Percentiles rank a stretch among this genome's conserved stretches.
Evolutionary conservation across 1,140 invertebrate genomes (phyloP).

Genomic region (Eueides isabella): DNA sequence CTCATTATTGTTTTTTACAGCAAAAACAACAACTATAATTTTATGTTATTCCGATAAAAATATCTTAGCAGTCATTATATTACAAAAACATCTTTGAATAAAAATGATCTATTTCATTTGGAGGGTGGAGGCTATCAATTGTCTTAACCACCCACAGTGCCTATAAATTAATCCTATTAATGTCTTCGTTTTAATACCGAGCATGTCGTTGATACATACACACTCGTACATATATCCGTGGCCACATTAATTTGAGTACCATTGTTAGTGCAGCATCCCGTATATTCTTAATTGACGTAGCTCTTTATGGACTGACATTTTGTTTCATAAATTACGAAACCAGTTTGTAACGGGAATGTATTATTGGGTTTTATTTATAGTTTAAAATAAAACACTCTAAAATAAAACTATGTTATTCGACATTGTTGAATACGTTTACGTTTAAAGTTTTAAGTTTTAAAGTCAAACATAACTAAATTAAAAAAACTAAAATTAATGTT

Average conservation of each 20-base stretch:
- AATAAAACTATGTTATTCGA: background rate
- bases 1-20: no score
- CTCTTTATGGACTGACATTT: constrained; percentile 31
- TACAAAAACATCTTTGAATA: constrained; percentile 20
- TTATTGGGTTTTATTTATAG: constrained; percentile 10
- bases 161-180: constrained; percentile 72
- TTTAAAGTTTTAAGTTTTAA: no score
- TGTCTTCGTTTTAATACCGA: constrained; percentile 42
- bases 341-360: constrained; percentile 5
- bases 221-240: constrained; percentile 23
- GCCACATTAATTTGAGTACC: constrained; percentile 43
- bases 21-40: no score
- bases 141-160: constrained; percentile 62
- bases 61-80: background rate
- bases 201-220: constrained; percentile 32
- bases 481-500: background rate
- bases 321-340: constrained; percentile 33
- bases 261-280: constrained; percentile 33
- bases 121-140: constrained; percentile 53
- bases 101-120: constrained; percentile 46
- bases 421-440: no score
- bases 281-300: constrained; percentile 40
- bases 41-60: no score
- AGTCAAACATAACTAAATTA: no score
- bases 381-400: background rate